Evolutionary conservation across 1,140 invertebrate species (phyloP).

Genomic region (Paralvinella palmiformis): DNA sequence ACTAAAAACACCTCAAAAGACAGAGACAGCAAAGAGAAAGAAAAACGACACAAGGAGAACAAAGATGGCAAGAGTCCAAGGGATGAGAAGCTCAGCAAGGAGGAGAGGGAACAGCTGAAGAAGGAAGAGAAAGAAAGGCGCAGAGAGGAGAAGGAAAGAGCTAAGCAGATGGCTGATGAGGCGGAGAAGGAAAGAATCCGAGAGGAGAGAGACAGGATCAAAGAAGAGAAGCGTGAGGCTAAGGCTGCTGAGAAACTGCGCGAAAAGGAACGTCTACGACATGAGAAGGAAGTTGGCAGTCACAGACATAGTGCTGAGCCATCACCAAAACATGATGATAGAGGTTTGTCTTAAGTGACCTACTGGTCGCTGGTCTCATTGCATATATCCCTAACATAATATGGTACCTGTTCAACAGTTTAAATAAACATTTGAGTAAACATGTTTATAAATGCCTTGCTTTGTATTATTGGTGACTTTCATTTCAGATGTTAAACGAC

Average conservation of each 20-base stretch:
- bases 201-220: neutral
- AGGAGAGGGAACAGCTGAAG: constrained; percentile 24
- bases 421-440: neutral
- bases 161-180: constrained; percentile 11
- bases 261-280: constrained; percentile 3
- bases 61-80: neutral
- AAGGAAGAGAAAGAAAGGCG: constrained; percentile 20
- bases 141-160: constrained; percentile 13
- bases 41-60: neutral
- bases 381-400: no score
- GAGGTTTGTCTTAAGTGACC: constrained; percentile 26
- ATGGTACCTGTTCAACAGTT: no score
- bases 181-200: constrained; percentile 16
- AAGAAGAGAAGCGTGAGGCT: constrained; percentile 18
- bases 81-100: neutral
- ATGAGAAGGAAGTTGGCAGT: constrained; percentile 4
- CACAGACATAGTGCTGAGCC: constrained; percentile 33
- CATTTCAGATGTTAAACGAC: constrained; percentile 39
- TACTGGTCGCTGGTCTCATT: neutral
- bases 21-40: neutral
- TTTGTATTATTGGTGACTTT: constrained; percentile 10
- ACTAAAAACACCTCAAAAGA: neutral
- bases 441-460: neutral
- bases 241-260: constrained; percentile 15
- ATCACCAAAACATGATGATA: constrained; percentile 35